Evolutionary conservation across 2,888 invertebrate species (phyloP), one percentile per base, ranked within the genome.

Genomic region (Hypolimnas misippus): DNA sequence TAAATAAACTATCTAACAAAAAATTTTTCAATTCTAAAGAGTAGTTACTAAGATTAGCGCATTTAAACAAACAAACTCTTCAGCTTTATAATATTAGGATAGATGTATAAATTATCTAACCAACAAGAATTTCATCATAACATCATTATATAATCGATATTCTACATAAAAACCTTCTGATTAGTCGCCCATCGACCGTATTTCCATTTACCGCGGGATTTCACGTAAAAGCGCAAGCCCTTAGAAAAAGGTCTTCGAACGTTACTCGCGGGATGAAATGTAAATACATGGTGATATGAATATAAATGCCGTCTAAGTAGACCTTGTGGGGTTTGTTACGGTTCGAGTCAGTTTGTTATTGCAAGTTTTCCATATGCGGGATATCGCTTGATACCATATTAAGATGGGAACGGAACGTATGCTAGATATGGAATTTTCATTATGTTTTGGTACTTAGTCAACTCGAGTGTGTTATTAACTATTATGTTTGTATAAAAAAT

Each of bases 231-330:
- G 62, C 65, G 46, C 55, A 55, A 63, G 63, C 65, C 65, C 79
- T 82, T 79, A 73, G 75, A 71, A 77, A 60, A 73, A 70, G 75
- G 73, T 74, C 79, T 81, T 76, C 52, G 44, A 53, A 46, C 59
- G 59, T 85, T 84, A 83, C 82, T 82, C 80, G 70, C 76, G 82
- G 87, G 82, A 82, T 83, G 81, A 78, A 87, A 90, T 87, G 89
- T 89, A 90, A 90, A 91, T 89, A 89, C 83, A 78, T 74, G 84
- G 84, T 84, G 87, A 87, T 90, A 90, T 91, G 91, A 90, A 90
- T 91, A 89, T 87, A 91, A 91, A 91, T 89, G 88, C 76, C 74
- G 75, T 84, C 81, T 87, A 91, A 91, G 88, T 83, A 87, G 87
- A 63, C 57, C 62, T 67, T 77, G 74, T 75, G 74, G 82, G 78